A percentile compares a stretch with the other conserved stretches of the same genome.
These are phyloP conservation scores for Bimastos eiseni DNA, from an alignment of 2,888 invertebrate species.

Conservation along the genomic window DNA sequence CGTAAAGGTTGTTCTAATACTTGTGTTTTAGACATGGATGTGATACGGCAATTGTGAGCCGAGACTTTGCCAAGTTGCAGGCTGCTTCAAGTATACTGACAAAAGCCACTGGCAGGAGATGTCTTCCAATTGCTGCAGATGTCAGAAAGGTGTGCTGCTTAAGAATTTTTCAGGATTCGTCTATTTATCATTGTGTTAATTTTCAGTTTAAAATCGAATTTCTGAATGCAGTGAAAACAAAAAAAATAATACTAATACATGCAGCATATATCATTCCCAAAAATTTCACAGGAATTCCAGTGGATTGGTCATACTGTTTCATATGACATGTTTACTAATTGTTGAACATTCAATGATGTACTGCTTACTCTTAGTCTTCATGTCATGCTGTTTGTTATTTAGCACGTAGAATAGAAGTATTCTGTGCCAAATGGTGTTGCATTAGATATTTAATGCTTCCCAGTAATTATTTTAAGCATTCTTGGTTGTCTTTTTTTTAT, in stretches of 20 bases:
- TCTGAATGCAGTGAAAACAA: not conserved
- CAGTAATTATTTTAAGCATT: not conserved
- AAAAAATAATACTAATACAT: not conserved
- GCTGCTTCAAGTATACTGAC: constrained; percentile 51
- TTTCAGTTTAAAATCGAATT: not conserved
- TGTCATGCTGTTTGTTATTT: too few relatives aligned
- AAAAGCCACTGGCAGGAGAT: constrained; percentile 52
- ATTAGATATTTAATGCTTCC: not conserved
- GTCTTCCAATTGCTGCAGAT: constrained; percentile 56
- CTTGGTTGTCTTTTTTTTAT: not conserved
- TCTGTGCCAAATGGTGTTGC: not conserved
- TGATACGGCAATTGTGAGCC: constrained; percentile 56
- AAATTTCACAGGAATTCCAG: too few relatives aligned
- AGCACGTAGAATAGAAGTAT: too few relatives aligned
- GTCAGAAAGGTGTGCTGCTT: constrained; percentile 54
- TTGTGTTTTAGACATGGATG: constrained; percentile 56
- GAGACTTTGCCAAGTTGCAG: constrained; percentile 51
- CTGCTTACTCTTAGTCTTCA: too few relatives aligned
- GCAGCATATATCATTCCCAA: not conserved
- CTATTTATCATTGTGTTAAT: not conserved
- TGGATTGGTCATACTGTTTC: too few relatives aligned
- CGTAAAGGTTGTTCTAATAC: not conserved
- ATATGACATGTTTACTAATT: too few relatives aligned
- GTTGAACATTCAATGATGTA: too few relatives aligned
- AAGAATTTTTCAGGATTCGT: not conserved